A percentile compares a stretch with the other conserved stretches of the same genome.
Evolutionary conservation across 2,888 invertebrate species (phyloP).

Genomic region (Leptodirus hochenwartii): DNA sequence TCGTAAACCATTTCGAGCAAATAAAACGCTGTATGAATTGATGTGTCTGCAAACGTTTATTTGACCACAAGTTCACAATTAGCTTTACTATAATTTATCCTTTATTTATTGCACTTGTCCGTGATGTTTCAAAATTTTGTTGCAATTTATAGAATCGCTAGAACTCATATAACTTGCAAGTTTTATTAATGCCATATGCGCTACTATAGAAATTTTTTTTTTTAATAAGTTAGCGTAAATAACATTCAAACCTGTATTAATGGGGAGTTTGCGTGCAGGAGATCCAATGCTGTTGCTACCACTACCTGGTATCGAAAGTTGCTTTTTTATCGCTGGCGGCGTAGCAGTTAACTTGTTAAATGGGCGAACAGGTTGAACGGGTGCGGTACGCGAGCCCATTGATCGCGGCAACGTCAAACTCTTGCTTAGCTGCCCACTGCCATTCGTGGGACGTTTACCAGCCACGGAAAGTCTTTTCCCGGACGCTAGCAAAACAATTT

Average conservation of each 20-base stretch:
- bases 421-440: conserved; percentile 54
- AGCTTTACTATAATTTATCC: no score
- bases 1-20: no score
- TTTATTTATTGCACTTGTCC: no score
- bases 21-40: no score
- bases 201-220: no score
- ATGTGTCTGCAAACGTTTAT: no score
- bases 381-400: conserved; percentile 45
- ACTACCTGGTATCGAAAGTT: conserved; percentile 45
- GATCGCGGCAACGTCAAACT: conserved; percentile 75
- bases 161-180: neutral
- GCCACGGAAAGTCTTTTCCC: conserved; percentile 63
- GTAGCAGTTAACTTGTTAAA: conserved; percentile 57
- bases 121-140: neutral
- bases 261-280: conserved; percentile 35
- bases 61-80: no score
- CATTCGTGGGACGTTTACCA: conserved; percentile 46
- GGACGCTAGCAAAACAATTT: conserved; percentile 45
- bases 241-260: no score
- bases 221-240: no score
- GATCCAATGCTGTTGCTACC: conserved; percentile 37
- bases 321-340: conserved; percentile 72
- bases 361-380: conserved; percentile 31
- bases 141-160: neutral
- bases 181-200: no score